phyloP scores from a whole-genome alignment of 2,888 invertebrate species.

The Ennomos quercinarius region DNA sequence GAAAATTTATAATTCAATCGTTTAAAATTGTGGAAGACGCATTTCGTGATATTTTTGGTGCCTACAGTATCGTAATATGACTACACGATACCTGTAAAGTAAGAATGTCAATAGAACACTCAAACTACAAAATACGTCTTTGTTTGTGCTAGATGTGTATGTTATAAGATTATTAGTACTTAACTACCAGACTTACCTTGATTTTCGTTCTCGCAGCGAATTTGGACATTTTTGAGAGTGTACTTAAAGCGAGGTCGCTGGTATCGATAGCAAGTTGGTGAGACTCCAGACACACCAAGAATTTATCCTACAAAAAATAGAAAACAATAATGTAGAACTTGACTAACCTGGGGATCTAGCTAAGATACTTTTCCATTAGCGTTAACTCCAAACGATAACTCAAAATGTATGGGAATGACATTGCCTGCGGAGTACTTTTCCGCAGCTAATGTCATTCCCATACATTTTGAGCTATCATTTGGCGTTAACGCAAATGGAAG shows the following conservation, averaged over 20 bases:
- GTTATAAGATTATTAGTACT: conserved; percentile 9
- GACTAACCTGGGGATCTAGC: no score
- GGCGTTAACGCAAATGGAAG: no score
- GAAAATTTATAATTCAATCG: neutral
- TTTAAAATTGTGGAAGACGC: conserved; percentile 9
- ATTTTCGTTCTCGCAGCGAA: conserved; percentile 93
- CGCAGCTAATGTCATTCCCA: no score
- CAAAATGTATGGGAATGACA: no score
- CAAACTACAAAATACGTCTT: conserved; percentile 24
- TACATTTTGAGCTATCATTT: no score
- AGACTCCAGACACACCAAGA: conserved; percentile 91
- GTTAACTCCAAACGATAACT: no score
- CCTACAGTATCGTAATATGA: no score
- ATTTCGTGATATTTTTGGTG: conserved; percentile 14
- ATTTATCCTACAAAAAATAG: conserved; percentile 88
- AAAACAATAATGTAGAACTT: conserved; percentile 8
- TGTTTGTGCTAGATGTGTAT: conserved; percentile 8
- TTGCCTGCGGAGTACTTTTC: no score
- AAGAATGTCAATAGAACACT: neutral
- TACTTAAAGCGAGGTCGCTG: conserved; percentile 93
- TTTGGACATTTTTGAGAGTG: conserved; percentile 96
- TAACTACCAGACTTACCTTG: conserved; percentile 81
- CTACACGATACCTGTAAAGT: neutral
- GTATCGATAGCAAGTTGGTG: conserved; percentile 95
- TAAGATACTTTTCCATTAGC: no score